Evolutionary conservation across 2,888 invertebrate species (phyloP).

Genomic region (Micropterix aruncella): DNA sequence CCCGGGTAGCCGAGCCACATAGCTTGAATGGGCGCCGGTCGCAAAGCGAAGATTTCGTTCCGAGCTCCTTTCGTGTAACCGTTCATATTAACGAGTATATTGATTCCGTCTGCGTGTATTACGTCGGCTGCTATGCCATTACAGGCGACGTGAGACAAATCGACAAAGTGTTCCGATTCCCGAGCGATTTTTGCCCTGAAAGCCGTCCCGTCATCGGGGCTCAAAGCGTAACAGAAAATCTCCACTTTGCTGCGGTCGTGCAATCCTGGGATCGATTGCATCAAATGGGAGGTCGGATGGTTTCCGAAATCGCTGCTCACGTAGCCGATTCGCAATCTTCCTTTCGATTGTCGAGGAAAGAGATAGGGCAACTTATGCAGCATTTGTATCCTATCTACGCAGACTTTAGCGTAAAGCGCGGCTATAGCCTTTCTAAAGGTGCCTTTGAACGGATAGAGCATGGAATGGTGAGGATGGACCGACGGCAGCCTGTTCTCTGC

Average conservation of each 20-base stretch:
- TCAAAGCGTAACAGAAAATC: slow-evolving; percentile 71
- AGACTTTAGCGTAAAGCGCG: slow-evolving; percentile 78
- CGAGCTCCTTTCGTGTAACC: slow-evolving; percentile 91
- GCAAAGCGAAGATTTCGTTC: slow-evolving; percentile 85
- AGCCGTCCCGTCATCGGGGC: slow-evolving; percentile 80
- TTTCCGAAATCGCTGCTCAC: slow-evolving; percentile 92
- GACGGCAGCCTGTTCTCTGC: slow-evolving; percentile 82
- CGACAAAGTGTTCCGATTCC: slow-evolving; percentile 82
- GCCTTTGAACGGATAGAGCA: slow-evolving; percentile 85
- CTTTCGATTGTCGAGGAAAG: slow-evolving; percentile 43
- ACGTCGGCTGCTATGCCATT: slow-evolving; percentile 86
- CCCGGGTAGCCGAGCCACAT: slow-evolving; percentile 96
- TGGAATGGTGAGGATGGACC: slow-evolving; percentile 91
- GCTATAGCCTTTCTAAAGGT: slow-evolving; percentile 81
- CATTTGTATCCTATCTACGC: slow-evolving; percentile 80
- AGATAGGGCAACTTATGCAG: slow-evolving; percentile 69
- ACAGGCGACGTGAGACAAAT: slow-evolving; percentile 72
- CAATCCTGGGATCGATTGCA: slow-evolving; percentile 90
- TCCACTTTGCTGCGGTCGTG: slow-evolving; percentile 65
- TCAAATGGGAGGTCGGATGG: slow-evolving; percentile 88
- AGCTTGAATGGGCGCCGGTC: slow-evolving; percentile 84
- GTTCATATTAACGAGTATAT: slow-evolving; percentile 89
- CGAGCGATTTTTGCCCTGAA: slow-evolving; percentile 74
- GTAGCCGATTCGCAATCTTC: slow-evolving; percentile 70
- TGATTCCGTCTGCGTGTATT: slow-evolving; percentile 76